phyloP scores from a whole-genome alignment of 2,888 invertebrate species.

The Heliconius ethilla region DNA sequence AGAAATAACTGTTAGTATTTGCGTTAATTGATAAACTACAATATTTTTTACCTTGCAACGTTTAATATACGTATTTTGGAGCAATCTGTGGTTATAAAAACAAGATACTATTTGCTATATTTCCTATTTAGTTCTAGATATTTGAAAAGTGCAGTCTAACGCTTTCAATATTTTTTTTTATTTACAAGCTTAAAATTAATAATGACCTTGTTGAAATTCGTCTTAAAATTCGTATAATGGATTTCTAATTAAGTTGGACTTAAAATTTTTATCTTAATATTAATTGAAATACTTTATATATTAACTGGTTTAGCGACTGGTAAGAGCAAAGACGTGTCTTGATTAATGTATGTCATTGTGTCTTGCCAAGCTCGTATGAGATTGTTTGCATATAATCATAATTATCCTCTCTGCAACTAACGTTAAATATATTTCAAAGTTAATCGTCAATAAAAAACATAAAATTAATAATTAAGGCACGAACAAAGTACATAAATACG shows the following conservation, averaged over 20 bases:
- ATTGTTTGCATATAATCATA: background rate
- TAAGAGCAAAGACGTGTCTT: background rate
- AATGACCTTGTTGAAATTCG: background rate
- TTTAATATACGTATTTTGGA: background rate
- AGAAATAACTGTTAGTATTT: background rate
- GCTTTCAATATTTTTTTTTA: background rate
- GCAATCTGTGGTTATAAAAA: background rate
- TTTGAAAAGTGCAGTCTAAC: background rate
- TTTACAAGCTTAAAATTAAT: background rate
- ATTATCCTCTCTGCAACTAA: background rate
- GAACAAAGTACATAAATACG: constrained; percentile 43
- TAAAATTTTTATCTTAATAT: background rate
- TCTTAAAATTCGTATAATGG: background rate
- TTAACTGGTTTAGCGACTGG: background rate
- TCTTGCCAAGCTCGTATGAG: background rate
- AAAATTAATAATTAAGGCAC: constrained; percentile 15
- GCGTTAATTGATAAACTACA: background rate
- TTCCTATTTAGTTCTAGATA: background rate
- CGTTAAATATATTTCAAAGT: background rate
- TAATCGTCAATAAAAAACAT: background rate
- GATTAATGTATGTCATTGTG: background rate
- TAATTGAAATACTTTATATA: background rate
- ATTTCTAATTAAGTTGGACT: background rate
- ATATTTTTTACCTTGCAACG: background rate
- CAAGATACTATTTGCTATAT: too few relatives aligned